phyloP scores from a whole-genome alignment of 2,113 vertebrate species.

The Herpailurus yagouaroundi region DNA sequence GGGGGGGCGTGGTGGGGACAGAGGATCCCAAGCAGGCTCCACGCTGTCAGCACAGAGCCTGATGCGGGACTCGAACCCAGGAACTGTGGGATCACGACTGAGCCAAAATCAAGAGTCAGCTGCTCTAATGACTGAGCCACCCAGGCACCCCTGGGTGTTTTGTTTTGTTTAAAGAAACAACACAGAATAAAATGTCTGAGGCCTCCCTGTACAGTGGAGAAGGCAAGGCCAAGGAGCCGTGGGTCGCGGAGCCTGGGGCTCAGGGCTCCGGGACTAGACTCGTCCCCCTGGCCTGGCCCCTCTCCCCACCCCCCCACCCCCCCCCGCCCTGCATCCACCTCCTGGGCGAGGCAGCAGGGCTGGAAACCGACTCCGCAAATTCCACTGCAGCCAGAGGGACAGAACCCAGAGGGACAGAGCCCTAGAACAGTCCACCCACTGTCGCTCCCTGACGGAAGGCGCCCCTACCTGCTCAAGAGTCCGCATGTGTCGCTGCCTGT shows the following conservation, averaged over 20 bases:
- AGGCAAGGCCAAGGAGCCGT: neutral
- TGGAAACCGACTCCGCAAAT: neutral
- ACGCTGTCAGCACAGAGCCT: no score
- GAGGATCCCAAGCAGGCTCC: no score
- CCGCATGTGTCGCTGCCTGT: fast-evolving
- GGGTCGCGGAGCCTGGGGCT: neutral
- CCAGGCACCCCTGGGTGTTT: neutral
- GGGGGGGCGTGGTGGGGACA: no score
- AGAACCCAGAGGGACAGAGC: neutral
- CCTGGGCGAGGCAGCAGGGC: neutral
- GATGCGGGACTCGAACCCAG: no score
- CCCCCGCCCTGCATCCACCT: fast-evolving
- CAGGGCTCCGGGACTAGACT: neutral
- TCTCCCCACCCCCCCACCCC: no score
- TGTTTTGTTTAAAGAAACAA: neutral
- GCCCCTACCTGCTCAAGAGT: fast-evolving
- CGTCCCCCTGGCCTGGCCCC: neutral
- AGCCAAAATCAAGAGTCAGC: no score
- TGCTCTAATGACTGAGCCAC: no score
- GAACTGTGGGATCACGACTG: no score
- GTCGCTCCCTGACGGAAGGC: fast-evolving
- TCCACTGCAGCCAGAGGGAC: neutral
- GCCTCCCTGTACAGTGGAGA: neutral
- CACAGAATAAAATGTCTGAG: neutral
- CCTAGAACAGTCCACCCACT: fast-evolving